These are phyloP conservation scores for Charaxes varanes DNA, from an alignment of 1,140 invertebrate species.

Conservation along the genomic window DNA sequence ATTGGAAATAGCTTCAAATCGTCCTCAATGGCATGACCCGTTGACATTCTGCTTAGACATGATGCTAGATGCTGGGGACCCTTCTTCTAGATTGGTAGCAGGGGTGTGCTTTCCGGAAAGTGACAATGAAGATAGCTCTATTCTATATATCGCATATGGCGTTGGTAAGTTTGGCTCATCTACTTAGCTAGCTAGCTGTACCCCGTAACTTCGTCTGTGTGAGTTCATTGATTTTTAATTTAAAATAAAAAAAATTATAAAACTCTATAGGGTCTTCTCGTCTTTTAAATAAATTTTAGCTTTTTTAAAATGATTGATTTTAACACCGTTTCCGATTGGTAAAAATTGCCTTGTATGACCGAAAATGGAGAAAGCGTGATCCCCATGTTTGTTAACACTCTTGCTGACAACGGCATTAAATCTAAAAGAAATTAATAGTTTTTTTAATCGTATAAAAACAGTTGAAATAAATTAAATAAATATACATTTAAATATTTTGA, in stretches of 20 bases:
- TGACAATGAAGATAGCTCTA: slow-evolving; percentile 30
- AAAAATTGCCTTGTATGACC: slow-evolving; percentile 50
- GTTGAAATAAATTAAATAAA: no score
- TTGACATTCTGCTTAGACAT: slow-evolving; percentile 47
- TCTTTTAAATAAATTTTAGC: no score
- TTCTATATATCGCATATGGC: slow-evolving; percentile 47
- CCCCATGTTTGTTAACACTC: slow-evolving; percentile 47
- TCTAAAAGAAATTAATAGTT: slow-evolving; percentile 33
- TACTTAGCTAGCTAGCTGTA: no score
- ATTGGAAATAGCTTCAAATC: slow-evolving; percentile 29
- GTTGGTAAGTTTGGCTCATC: slow-evolving; percentile 49
- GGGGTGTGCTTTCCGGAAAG: slow-evolving; percentile 46
- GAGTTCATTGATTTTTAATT: no score
- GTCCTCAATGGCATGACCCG: slow-evolving; percentile 33
- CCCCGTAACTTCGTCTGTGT: no score
- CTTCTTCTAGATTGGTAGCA: slow-evolving; percentile 34
- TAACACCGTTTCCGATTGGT: slow-evolving; percentile 44
- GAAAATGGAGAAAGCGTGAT: slow-evolving; percentile 44
- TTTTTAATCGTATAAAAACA: slow-evolving; percentile 3
- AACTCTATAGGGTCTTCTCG: no score
- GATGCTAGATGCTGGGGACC: slow-evolving; percentile 26
- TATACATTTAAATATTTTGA: no score
- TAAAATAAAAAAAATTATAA: no score
- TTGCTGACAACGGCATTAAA: slow-evolving; percentile 65
- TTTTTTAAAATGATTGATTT: no score